Conservation (phyloP, 2,888 invertebrate species). For the Caradrina kadenii region DNA sequence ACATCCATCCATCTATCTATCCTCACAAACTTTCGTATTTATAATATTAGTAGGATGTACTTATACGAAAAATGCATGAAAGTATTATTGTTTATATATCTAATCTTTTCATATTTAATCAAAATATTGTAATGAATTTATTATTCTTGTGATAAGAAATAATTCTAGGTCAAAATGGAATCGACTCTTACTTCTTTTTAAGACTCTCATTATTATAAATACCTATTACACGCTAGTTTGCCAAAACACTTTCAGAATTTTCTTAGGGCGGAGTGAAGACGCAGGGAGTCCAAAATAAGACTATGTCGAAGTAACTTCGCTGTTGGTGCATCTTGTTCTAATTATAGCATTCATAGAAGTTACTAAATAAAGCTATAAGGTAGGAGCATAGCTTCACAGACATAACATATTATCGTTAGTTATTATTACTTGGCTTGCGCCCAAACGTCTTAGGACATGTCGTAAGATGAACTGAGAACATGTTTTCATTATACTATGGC, state of each 20-base stretch:
- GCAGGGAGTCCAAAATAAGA: constrained; percentile 36
- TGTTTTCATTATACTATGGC: constrained; percentile 37
- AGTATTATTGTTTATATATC: constrained; percentile 4
- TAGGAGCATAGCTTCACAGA: constrained; percentile 34
- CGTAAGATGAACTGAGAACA: constrained; percentile 52
- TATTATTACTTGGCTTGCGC: constrained; percentile 62
- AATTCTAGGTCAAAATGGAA: constrained; percentile 15
- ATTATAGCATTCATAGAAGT: constrained; percentile 61
- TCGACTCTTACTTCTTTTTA: too few relatives aligned
- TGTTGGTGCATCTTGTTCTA: constrained; percentile 60
- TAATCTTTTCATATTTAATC: constrained; percentile 17
- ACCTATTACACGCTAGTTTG: neutral
- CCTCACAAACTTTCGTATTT: too few relatives aligned
- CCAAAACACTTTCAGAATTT: constrained; percentile 12
- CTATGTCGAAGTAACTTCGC: constrained; percentile 31
- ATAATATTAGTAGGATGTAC: too few relatives aligned
- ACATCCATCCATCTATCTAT: too few relatives aligned
- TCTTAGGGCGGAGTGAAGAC: neutral
- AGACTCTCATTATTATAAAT: too few relatives aligned
- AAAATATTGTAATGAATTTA: constrained; percentile 25
- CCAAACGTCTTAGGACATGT: constrained; percentile 59
- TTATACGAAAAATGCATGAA: neutral
- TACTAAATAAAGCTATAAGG: constrained; percentile 55
- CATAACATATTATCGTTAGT: constrained; percentile 37
- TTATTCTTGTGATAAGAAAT: constrained; percentile 34